A percentile compares a stretch with the other conserved stretches of the same genome.
These are phyloP conservation scores for Rhinoptilus africanus DNA, from an alignment of 2,113 vertebrate species.

Conservation along the genomic window DNA sequence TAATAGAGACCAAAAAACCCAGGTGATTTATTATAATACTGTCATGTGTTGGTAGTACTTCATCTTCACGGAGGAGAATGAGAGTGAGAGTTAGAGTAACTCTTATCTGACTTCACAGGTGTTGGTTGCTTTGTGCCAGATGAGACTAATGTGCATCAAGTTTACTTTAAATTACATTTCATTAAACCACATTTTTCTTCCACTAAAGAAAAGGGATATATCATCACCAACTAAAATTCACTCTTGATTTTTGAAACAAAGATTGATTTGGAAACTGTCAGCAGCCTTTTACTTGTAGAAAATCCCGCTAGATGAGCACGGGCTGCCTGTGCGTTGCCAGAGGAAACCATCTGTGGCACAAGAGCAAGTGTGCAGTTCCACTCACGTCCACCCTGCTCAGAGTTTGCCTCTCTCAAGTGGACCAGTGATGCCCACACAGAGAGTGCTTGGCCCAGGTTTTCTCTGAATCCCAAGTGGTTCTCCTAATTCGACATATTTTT, in stretches of 20 bases:
- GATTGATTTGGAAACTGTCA: not conserved
- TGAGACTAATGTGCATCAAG: not conserved
- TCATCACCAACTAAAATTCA: not conserved
- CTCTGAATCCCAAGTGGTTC: not conserved
- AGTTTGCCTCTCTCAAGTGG: not conserved
- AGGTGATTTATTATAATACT: not conserved
- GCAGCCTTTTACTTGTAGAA: not conserved
- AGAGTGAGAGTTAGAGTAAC: not conserved
- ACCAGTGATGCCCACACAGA: too few species aligned
- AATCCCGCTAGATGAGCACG: not conserved
- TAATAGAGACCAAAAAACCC: not conserved
- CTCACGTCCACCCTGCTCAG: fast-evolving
- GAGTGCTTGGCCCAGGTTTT: fast-evolving
- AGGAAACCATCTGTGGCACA: not conserved
- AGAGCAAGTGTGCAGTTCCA: not conserved
- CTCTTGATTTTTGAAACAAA: not conserved
- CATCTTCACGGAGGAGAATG: not conserved
- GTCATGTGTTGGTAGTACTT: not conserved
- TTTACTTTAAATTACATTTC: not conserved
- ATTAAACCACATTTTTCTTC: not conserved
- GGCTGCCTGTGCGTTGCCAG: not conserved
- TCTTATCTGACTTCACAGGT: not conserved
- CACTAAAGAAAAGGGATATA: not conserved
- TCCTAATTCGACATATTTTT: not conserved
- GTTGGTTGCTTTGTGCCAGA: not conserved